phyloP scores from a whole-genome alignment of 2,113 vertebrate species.

The Baryphthengus martii region DNA sequence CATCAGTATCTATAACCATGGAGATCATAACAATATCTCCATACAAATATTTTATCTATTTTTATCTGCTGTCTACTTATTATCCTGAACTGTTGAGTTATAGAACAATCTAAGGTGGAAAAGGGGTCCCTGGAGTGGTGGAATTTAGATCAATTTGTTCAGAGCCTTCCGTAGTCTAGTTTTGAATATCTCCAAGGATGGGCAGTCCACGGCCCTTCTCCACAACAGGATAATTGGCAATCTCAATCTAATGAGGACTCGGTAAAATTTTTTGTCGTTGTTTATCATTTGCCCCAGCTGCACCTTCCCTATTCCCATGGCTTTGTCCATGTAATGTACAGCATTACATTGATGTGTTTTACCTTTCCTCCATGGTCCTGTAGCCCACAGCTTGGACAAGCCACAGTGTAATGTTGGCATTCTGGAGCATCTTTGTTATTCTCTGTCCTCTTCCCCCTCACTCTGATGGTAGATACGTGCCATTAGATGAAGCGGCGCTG shows the following conservation, averaged over 20 bases:
- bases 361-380: not conserved
- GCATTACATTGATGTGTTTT: not conserved
- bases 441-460: not conserved
- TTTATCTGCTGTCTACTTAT: not conserved
- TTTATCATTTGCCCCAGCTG: not conserved
- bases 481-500: fast-evolving
- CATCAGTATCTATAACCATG: not conserved
- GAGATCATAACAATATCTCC: not conserved
- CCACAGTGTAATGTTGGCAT: not conserved
- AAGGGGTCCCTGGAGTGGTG: not conserved
- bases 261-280: fast-evolving
- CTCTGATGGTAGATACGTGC: fast-evolving
- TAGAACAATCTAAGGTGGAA: not conserved
- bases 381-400: not conserved
- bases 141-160: not conserved
- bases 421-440: not conserved
- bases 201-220: not conserved
- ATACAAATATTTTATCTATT: not conserved
- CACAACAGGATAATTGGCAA: not conserved
- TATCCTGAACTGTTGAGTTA: not conserved
- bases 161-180: not conserved
- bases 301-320: not conserved
- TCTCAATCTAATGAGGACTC: not conserved
- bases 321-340: not conserved
- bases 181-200: not conserved